These are phyloP conservation scores for Helicoverpa armigera DNA, from an alignment of 1,140 invertebrate species.

Conservation along the genomic window DNA sequence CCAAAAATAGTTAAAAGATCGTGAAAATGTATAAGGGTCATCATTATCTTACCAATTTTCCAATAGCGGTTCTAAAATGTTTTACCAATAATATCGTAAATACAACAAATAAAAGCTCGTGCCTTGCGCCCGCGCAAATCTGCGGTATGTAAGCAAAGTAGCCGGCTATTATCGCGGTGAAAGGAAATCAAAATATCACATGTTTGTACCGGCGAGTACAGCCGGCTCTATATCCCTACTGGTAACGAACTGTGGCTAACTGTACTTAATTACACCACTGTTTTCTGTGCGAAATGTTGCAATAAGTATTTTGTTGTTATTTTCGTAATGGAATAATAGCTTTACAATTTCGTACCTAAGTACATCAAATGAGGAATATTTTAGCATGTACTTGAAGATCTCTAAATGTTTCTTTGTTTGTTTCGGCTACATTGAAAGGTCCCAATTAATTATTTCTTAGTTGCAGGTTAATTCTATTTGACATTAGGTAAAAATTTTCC, in stretches of 20 bases:
- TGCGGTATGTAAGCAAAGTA: constrained; percentile 32
- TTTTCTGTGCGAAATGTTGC: constrained; percentile 12
- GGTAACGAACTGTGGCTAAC: constrained; percentile 13
- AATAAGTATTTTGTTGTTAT: constrained; percentile 1
- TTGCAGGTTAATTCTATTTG: no score
- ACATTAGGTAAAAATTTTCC: not conserved
- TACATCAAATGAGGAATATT: no score
- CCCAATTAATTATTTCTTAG: no score
- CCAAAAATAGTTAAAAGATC: no score
- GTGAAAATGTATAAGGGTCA: no score
- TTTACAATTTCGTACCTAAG: no score
- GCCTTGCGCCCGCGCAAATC: not conserved
- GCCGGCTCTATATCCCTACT: not conserved
- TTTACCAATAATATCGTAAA: no score
- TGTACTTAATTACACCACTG: constrained; percentile 6
- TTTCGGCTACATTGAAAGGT: no score
- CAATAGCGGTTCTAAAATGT: no score
- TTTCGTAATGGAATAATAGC: not conserved
- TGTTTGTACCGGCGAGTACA: constrained; percentile 5
- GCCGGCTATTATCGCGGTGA: constrained; percentile 35
- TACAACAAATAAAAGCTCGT: constrained; percentile 15
- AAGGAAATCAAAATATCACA: constrained; percentile 43
- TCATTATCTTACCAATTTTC: no score
- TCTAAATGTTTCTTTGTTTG: no score
- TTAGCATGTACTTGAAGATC: no score